Base-by-base conservation (phyloP, 2,888 invertebrate genomes). In the Ditula angustiorana region DNA sequence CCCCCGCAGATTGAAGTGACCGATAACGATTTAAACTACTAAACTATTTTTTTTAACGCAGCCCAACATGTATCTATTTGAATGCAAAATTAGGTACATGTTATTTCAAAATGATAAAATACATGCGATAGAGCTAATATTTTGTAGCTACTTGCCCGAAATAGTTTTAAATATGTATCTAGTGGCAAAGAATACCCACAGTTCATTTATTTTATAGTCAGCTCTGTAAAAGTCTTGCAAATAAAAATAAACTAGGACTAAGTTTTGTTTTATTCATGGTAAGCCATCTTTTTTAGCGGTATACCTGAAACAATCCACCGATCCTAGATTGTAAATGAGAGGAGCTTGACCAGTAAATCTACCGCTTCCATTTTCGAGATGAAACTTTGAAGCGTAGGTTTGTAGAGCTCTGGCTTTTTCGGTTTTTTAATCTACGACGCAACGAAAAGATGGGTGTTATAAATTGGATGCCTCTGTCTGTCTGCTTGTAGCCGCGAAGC, bases 231-330 rank as follows among this genome's bases (percentile, higher is more conserved):
- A 11, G 21, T 41, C 37, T 24, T 8, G 24, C 19, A 53, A 53
- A 16, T 44, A 23, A 28, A 52, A 53, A 44, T 4, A 33, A 23
- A 52, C 24, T 44, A 30, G 5, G 44, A 21, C 30, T 19, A 4
- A 13, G 23, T 49, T n/a, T 46, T 53, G 53, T 53, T 61, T 61
- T 61, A 61, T 41, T 60, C 52, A 61, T 61, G 61, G n/a, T 46
- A 41, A 41, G 53, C 52, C 26, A 35, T 50, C 30, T 47, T 26
- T 37, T 53, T 46, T 24, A 47, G 33, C 35, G 24, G 11, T 44
- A 23, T 52, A 33, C 52, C 44, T 61, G 44, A 24, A 53, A 46
- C 52, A 61, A 61, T 53, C 41, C 30, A 28, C 28, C 59, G 21
- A 60, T 5, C 35, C 13, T 19, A 41, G 30, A 33, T 55, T 10